Evolutionary conservation across 2,113 vertebrate genomes (phyloP).

Genomic region (Platysteira castanea): DNA sequence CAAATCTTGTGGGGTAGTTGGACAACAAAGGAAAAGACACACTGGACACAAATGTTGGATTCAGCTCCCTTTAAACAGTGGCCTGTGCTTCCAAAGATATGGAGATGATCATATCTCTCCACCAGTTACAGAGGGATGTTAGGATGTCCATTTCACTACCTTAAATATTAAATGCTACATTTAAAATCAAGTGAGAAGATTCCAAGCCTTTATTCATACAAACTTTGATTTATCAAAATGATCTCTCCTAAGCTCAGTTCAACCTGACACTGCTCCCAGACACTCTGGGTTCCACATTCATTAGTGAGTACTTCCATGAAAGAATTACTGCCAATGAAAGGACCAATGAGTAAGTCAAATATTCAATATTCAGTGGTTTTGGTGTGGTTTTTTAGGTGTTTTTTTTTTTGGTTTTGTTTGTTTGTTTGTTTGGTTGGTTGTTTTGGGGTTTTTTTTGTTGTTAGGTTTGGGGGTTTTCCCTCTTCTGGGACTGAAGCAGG

Average conservation of each 20-base stretch:
- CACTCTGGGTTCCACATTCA: accelerated
- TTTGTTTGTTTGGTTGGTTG: accelerated
- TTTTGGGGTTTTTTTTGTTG: too few species aligned
- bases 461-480: background rate
- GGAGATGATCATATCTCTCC: background rate
- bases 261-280: background rate
- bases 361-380: background rate
- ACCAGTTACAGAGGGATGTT: background rate
- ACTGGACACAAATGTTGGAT: background rate
- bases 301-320: background rate
- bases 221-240: background rate
- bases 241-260: background rate
- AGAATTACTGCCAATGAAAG: background rate
- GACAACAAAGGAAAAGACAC: background rate
- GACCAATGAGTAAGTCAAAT: accelerated
- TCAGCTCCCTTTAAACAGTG: background rate
- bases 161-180: background rate
- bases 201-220: background rate
- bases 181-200: background rate
- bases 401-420: too few species aligned
- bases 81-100: accelerated
- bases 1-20: background rate
- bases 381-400: background rate
- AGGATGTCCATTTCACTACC: background rate
- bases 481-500: background rate